A percentile compares a stretch with the other conserved stretches of the same genome.
phyloP scores from a whole-genome alignment of 2,797 vertebrate genomes.

The Cephalopachus bancanus region DNA sequence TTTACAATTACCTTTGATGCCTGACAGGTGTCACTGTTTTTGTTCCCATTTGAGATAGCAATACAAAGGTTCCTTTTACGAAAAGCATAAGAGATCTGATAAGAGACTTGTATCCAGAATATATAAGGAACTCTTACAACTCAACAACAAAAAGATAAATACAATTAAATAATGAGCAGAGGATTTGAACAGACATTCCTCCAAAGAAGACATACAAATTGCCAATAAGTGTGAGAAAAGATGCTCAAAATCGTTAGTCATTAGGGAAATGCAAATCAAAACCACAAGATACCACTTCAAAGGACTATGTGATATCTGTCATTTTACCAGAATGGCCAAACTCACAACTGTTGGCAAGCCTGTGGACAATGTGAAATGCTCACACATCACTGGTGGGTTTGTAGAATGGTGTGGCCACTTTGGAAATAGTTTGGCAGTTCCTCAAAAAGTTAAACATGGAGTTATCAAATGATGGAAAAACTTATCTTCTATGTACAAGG shows the following conservation, averaged over 20 bases:
- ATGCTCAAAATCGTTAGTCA: not conserved
- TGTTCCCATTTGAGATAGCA: not conserved
- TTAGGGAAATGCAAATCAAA: not conserved
- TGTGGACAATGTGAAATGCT: not conserved
- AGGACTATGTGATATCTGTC: not conserved
- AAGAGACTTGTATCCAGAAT: not conserved
- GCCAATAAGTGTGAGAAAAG: not conserved
- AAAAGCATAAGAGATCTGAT: not conserved
- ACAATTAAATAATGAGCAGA: not conserved
- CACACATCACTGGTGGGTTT: not conserved
- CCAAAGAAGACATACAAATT: not conserved
- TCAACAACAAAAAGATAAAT: constrained; percentile 22
- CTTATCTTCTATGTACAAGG: too few species aligned
- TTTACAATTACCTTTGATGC: not conserved
- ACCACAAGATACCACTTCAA: not conserved
- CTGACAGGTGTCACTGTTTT: not conserved
- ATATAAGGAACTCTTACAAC: constrained; percentile 2
- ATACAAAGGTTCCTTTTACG: constrained; percentile 16
- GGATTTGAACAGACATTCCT: not conserved
- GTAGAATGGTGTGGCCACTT: not conserved
- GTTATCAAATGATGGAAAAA: not conserved
- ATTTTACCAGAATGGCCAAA: not conserved
- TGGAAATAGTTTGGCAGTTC: not conserved
- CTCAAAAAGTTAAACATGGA: not conserved
- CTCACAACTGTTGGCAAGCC: not conserved